Evolutionary conservation across 2,888 invertebrate genomes (phyloP).

Genomic region (Athalia cordata): DNA sequence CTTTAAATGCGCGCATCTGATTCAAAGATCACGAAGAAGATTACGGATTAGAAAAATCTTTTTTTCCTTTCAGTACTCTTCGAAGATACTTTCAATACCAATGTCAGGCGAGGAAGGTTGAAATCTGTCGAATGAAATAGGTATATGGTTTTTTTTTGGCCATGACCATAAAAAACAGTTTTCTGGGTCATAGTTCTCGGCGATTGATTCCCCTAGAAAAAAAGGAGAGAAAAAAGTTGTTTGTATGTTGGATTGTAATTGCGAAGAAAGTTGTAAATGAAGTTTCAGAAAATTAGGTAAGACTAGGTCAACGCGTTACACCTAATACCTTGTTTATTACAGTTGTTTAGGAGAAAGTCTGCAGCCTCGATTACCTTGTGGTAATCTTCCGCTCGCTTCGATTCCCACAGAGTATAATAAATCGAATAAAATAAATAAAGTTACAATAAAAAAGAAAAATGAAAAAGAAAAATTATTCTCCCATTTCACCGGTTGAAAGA

Average conservation of each 20-base stretch:
- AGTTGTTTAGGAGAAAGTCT: slow-evolving; percentile 42
- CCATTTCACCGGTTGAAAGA: too few relatives aligned
- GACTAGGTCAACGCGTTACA: slow-evolving; percentile 60
- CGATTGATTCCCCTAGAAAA: slow-evolving; percentile 6
- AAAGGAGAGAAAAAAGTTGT: neutral
- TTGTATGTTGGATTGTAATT: neutral
- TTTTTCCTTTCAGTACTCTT: neutral
- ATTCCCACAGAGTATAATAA: slow-evolving; percentile 13
- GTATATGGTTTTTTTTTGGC: too few relatives aligned
- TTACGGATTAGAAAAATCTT: slow-evolving; percentile 15
- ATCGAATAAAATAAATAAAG: neutral
- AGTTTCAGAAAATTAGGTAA: slow-evolving; percentile 60
- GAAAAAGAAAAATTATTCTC: neutral
- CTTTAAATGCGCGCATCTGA: neutral
- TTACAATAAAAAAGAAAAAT: neutral
- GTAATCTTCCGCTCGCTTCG: slow-evolving; percentile 35
- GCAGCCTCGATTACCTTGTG: slow-evolving; percentile 25
- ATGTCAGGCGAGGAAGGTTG: neutral
- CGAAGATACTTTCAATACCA: neutral
- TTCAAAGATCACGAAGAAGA: neutral
- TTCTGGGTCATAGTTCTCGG: too few relatives aligned
- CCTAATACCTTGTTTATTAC: slow-evolving; percentile 58
- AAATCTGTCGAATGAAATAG: too few relatives aligned
- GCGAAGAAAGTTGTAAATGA: slow-evolving; percentile 57
- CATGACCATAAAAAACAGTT: too few relatives aligned